Evolutionary conservation across 2,113 vertebrate species (phyloP), one percentile per base, ranked within the genome.

Genomic region (Neolamprologus devosi): DNA sequence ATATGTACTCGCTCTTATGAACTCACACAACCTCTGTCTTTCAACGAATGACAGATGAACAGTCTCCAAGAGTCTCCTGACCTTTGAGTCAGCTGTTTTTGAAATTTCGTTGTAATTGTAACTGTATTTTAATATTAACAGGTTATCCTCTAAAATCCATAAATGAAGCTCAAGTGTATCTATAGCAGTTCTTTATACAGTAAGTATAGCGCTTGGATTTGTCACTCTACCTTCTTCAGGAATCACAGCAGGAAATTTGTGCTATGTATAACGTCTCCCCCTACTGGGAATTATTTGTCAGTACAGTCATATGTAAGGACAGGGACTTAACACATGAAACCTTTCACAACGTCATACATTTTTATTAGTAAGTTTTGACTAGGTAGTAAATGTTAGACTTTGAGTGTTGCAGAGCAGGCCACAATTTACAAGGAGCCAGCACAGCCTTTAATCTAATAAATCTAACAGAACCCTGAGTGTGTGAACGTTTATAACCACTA

Each of bases 281-380:
- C 93, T 87, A 54, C 93, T 89, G 94, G 93, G 1, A 2, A 28
- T 6, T 3, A 78, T 14, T 2, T 45, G 60, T 86, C n/a, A 85
- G 37, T 89, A 42, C 93, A 87, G 45, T 13, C 12, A 54, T 28
- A 9, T 65, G 37, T 54, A 10, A 81, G 8, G 17, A n/a, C 73
- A 49, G 6, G 21, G 16, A 49, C 42, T 75, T 12, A 10, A 63
- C 58, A 8, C 42, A 47, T 47, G 1, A 75, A 47, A 75, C 4
- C 42, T 49, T 49, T 8, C 6, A 49, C 40, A 47, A 28, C 13
- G 0, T 19, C 42, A 2, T 28, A 75, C 3, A 75, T 47, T 12
- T 47, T 47, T 75, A 75, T 26, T 8, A 7, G 23, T 19, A 75
- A 5, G 14, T 75, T 75, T 75, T 47, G 40, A 7, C 23, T 28